Base-by-base conservation (phyloP, 2,797 vertebrate genomes). In the Acanthornis magna region DNA sequence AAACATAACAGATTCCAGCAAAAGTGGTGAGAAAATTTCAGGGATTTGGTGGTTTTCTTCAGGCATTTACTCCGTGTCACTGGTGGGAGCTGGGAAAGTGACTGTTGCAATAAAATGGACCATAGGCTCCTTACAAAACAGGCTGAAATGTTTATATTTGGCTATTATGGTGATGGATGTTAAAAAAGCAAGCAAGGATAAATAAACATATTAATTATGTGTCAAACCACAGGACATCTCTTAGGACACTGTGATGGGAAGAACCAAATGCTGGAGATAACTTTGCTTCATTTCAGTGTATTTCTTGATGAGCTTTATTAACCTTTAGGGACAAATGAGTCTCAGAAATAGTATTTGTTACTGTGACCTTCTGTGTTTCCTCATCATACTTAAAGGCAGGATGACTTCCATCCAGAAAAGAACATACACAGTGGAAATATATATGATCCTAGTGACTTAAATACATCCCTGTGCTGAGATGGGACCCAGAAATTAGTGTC, bases 201-300 rank as follows among this genome's bases (percentile, higher is more conserved):
- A 88, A 96, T 79, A 96, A 95, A 87, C 58, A 45, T 85, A 96
- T 95, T 94, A 96, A 96, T 96, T 95, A 95, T 55, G 91, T 90
- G 89, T 93, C 82, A 96, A 96, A 96, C 93, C 93, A 68, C 95
- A 93, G 62, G 60, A 66, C 54, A 80, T 95, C 90, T 87, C 91
- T 82, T 45, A 95, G 85, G 91, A 95, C 57, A 42, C 61, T 71
- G 47, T 38, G 78, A 85, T 83, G 91, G 80, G 84, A 96, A 94
- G 70, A 70, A 34, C 73, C 19, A 38, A 58, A 71, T 29, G 26
- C 36, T 71, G 16, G 25, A 93, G 47, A 57, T 85, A 90, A 57
- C 73, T 88, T 91, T 80, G 26, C 58, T 74, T 84, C 62, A 23
- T 83, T 96, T 85, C 55, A 47, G 5, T 78, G 32, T 54, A 75